Evolutionary conservation across 2,113 vertebrate genomes (phyloP), one percentile per base, ranked within the genome.

Genomic region (Grammomys surdaster): DNA sequence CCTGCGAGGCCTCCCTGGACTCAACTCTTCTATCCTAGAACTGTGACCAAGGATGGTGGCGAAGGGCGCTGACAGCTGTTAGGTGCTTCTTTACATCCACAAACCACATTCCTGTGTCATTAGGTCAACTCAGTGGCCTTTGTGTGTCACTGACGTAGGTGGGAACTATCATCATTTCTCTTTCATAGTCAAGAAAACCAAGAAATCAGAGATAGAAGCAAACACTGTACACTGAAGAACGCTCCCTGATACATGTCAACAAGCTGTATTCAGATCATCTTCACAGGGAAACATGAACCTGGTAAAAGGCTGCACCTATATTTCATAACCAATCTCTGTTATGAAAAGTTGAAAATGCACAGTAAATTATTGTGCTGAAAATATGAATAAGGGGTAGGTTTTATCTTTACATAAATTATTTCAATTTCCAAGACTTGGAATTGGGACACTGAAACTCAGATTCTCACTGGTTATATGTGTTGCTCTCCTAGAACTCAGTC

Each of bases 341-440:
- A 80, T 7, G 56, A 33, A 90, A 24, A 90, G 16, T 54, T 60
- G 43, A 84, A 96, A 78, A 67, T 22, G 6, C 31, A 65, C 40
- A 43, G 43, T 17, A 95, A 87, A 70, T 26, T 46, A 80, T 26
- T 88, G 10, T 22, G 28, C 43, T 87, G 46, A 58, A 91, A 67
- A 73, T 81, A 28, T n/a, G 75, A 84, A 48, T 76, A 28, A 91
- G 94, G 16, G 88, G 4, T 1, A 69, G 43, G 2, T 77, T 89
- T 95, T 84, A 88, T 88, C 58, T 81, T 97, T 51, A 65, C 2
- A 67, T 58, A 75, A 65, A 81, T 81, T 81, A 80, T 82, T 97
- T 92, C 26, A 65, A n/a, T 76, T 28, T 56, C 67, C 4, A 40
- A 73, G 33, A 43, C 36, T 88, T 92, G 56, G 12, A 95, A 22